A percentile compares a stretch with the other conserved stretches of the same genome.
phyloP scores from a whole-genome alignment of 2,113 vertebrate genomes.

The Tauraco erythrolophus region DNA sequence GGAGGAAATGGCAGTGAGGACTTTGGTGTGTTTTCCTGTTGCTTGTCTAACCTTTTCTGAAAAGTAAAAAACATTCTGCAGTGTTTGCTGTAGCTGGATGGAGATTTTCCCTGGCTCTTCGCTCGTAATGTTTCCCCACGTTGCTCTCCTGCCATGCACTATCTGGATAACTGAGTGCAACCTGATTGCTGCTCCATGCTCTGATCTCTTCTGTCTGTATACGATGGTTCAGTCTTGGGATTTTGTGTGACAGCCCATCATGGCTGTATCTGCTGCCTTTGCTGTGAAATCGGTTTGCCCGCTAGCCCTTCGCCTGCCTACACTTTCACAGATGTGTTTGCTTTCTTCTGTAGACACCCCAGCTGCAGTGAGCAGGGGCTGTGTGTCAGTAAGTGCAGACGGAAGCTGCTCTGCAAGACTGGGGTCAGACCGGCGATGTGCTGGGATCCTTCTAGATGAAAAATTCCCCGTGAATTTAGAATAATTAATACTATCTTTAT shows the following conservation, averaged over 20 bases:
- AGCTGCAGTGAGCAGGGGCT: fast-evolving
- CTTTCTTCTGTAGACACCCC: background rate
- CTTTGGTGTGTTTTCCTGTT: background rate
- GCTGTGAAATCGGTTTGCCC: background rate
- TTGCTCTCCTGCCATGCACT: background rate
- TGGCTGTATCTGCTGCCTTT: background rate
- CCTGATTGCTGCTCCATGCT: background rate
- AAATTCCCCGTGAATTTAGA: background rate
- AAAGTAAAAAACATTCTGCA: background rate
- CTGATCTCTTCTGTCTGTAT: background rate
- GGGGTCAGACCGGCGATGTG: fast-evolving
- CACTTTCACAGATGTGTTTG: background rate
- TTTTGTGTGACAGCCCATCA: background rate
- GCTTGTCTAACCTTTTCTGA: background rate
- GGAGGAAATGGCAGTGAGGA: background rate
- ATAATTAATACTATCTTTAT: background rate
- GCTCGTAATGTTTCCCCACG: background rate
- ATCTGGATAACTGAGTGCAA: background rate
- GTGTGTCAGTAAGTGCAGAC: background rate
- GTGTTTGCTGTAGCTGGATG: background rate
- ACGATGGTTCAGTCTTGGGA: background rate
- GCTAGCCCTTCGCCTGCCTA: background rate
- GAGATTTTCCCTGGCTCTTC: background rate
- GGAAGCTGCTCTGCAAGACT: background rate
- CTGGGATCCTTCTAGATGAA: background rate